phyloP scores from a whole-genome alignment of 2,888 invertebrate genomes.

The Creontiades dilutus region DNA sequence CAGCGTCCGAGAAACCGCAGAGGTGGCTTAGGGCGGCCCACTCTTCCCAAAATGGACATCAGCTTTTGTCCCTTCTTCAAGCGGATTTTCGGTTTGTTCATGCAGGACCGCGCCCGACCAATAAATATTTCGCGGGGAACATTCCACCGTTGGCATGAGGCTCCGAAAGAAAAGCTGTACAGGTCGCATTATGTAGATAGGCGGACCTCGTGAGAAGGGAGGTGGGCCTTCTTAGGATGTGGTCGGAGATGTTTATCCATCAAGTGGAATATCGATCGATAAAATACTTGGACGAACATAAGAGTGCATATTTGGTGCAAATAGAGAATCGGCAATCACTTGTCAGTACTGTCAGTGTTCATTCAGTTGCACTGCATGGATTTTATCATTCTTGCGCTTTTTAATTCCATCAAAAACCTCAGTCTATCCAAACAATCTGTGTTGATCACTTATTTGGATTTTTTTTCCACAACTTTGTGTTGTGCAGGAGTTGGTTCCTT shows the following conservation, averaged over 20 bases:
- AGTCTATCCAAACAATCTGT: too few species aligned
- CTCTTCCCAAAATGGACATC: constrained; percentile 69
- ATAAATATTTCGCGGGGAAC: constrained; percentile 24
- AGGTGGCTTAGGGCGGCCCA: neutral
- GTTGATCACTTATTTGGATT: too few species aligned
- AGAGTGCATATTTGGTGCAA: too few species aligned
- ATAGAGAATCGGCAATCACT: too few species aligned
- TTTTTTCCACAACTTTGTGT: too few species aligned
- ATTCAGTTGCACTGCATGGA: too few species aligned
- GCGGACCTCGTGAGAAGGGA: neutral
- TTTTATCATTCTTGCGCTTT: too few species aligned
- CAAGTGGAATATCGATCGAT: neutral
- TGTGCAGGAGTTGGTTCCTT: too few species aligned
- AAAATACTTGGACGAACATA: too few species aligned
- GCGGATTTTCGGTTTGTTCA: constrained; percentile 33
- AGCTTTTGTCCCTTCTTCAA: constrained; percentile 13
- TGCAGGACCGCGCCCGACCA: neutral
- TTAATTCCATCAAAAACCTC: too few species aligned
- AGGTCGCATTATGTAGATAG: constrained; percentile 28
- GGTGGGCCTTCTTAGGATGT: neutral
- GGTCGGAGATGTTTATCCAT: neutral
- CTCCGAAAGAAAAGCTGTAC: neutral
- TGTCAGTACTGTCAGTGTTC: too few species aligned
- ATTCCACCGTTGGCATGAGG: neutral
- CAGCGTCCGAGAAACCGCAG: neutral